phyloP scores from a whole-genome alignment of 2,113 vertebrate genomes.

The Ranitomeya variabilis region DNA sequence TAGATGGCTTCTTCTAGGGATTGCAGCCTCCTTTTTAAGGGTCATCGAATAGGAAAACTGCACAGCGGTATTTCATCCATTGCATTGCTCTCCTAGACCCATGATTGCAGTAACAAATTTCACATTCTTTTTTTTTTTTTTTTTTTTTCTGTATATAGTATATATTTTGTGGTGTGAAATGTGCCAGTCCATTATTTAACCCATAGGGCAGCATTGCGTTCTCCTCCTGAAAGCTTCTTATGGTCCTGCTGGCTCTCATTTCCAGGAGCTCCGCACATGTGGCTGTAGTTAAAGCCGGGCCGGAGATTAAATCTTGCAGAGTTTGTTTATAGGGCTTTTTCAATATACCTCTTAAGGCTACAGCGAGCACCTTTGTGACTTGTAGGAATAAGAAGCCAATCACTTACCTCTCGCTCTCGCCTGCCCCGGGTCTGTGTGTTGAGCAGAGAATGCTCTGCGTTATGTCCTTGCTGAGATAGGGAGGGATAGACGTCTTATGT shows the following conservation, averaged over 20 bases:
- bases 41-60: background rate
- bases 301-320: background rate
- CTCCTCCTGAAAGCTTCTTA: background rate
- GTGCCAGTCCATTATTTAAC: background rate
- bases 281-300: background rate
- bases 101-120: background rate
- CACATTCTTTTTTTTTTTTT: background rate
- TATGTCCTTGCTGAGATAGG: conserved; percentile 54
- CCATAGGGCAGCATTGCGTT: background rate
- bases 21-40: background rate
- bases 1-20: background rate
- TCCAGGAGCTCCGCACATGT: conserved; percentile 34
- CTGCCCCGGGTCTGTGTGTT: conserved; percentile 1
- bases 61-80: background rate
- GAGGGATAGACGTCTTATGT: conserved; percentile 54
- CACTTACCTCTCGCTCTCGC: conserved; percentile 42
- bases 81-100: background rate
- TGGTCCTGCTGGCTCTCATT: conserved; percentile 27
- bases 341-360: background rate
- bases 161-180: background rate
- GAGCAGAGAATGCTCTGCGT: conserved; percentile 31
- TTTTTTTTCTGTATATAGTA: background rate
- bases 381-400: background rate
- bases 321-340: conserved; percentile 22
- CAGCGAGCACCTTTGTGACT: background rate